These are phyloP conservation scores for Heliconius cydno DNA, from an alignment of 2,888 invertebrate genomes.

Conservation along the genomic window DNA sequence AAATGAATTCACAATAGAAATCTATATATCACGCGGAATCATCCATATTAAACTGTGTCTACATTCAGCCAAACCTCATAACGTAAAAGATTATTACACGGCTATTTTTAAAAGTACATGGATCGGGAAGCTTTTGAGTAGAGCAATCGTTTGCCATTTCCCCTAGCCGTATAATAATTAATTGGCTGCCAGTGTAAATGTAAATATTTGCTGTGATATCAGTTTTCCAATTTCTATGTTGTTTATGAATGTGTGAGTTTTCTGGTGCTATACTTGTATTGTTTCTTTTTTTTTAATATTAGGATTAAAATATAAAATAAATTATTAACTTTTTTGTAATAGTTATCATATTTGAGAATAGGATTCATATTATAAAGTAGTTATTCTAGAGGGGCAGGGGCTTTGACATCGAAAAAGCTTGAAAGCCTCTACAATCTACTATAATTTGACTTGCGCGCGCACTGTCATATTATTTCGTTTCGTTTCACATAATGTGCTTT, in stretches of 20 bases:
- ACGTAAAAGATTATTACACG: slow-evolving; percentile 54
- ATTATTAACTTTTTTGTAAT: too few relatives aligned
- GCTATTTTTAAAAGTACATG: slow-evolving; percentile 43
- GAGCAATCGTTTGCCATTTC: slow-evolving; percentile 36
- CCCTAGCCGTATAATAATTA: slow-evolving; percentile 56
- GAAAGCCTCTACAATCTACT: not conserved
- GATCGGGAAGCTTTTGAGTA: not conserved
- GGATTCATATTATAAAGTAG: not conserved
- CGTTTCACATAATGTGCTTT: slow-evolving; percentile 32
- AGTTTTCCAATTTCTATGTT: slow-evolving; percentile 3
- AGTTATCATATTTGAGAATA: too few relatives aligned
- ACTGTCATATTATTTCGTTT: not conserved
- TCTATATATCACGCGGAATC: slow-evolving; percentile 41
- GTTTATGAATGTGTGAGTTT: slow-evolving; percentile 8
- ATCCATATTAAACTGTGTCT: slow-evolving; percentile 54
- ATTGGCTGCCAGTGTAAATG: slow-evolving; percentile 52
- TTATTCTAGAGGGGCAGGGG: not conserved
- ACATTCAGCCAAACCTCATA: slow-evolving; percentile 55
- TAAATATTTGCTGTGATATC: slow-evolving; percentile 64
- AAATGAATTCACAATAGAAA: slow-evolving; percentile 2
- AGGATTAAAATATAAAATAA: slow-evolving; percentile 6
- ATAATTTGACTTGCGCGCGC: slow-evolving; percentile 28
- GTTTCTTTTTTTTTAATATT: not conserved
- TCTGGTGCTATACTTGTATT: not conserved
- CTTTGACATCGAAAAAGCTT: slow-evolving; percentile 1